Percentiles rank a stretch among this genome's conserved stretches.
Evolutionary conservation across 2,888 invertebrate species (phyloP).

Genomic region (Epirrita christyi): DNA sequence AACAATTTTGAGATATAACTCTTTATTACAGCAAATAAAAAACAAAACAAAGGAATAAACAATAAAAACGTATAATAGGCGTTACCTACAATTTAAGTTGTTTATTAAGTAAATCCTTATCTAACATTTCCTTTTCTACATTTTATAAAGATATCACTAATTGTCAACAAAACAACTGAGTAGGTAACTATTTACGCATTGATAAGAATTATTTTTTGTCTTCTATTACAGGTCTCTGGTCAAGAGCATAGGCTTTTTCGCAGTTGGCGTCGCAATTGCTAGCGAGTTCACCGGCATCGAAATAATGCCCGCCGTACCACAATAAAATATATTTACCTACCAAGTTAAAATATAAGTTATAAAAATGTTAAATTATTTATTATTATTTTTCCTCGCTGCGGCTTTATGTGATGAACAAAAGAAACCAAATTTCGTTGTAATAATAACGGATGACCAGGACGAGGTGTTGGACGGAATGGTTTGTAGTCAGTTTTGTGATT

Average conservation of each 20-base stretch:
- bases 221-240: conserved; percentile 89
- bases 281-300: conserved; percentile 91
- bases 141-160: no score
- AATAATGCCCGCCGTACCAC: conserved; percentile 86
- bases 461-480: conserved; percentile 91
- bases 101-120: no score
- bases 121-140: no score
- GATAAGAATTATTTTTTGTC: conserved; percentile 30
- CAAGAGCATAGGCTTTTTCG: conserved; percentile 92
- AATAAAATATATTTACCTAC: conserved; percentile 57
- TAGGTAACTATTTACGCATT: conserved; percentile 29
- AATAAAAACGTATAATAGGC: no score
- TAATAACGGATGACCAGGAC: conserved; percentile 95
- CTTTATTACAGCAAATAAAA: no score
- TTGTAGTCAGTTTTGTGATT: conserved; percentile 50
- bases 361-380: conserved; percentile 72
- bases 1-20: no score
- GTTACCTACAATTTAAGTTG: no score
- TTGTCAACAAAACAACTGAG: no score
- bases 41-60: no score
- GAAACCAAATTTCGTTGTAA: conserved; percentile 89
- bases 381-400: conserved; percentile 57
- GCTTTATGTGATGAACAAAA: conserved; percentile 47
- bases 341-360: conserved; percentile 41
- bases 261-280: conserved; percentile 90